Evolutionary conservation across 1,140 invertebrate genomes (phyloP).

Genomic region (Drosophila parabipectinata): DNA sequence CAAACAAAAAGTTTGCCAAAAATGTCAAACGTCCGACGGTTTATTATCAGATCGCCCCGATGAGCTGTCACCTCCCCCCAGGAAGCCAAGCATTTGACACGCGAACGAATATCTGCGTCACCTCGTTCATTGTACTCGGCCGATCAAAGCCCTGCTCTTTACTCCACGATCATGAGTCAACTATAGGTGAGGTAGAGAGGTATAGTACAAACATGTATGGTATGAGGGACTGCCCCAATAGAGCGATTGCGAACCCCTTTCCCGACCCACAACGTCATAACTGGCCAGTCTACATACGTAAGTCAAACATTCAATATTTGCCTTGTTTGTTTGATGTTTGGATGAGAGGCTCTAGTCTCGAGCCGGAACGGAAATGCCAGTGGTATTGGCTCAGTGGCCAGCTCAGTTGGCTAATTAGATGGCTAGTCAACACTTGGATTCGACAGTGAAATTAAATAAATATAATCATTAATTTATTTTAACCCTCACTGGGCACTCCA

Average conservation of each 20-base stretch:
- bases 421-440: conserved; percentile 63
- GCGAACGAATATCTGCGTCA: conserved; percentile 21
- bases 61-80: conserved; percentile 37
- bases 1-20: conserved; percentile 65
- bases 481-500: conserved; percentile 19
- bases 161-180: conserved; percentile 31
- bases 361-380: conserved; percentile 39
- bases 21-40: conserved; percentile 60
- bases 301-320: conserved; percentile 36
- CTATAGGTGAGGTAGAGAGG: not conserved
- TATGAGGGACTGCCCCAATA: conserved; percentile 10
- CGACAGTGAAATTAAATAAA: conserved; percentile 72
- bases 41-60: conserved; percentile 56
- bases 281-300: conserved; percentile 13
- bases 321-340: conserved; percentile 32
- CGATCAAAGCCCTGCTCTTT: conserved; percentile 30
- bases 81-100: conserved; percentile 20
- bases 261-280: conserved; percentile 17
- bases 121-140: conserved; percentile 42
- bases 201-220: not conserved
- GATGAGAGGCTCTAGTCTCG: conserved; percentile 12
- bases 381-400: not conserved
- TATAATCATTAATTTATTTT: conserved; percentile 81
- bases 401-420: conserved; percentile 66
- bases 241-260: not conserved